Base-by-base conservation (phyloP, 2,797 vertebrate genomes). In the Typhlichthys eigenmanni region DNA sequence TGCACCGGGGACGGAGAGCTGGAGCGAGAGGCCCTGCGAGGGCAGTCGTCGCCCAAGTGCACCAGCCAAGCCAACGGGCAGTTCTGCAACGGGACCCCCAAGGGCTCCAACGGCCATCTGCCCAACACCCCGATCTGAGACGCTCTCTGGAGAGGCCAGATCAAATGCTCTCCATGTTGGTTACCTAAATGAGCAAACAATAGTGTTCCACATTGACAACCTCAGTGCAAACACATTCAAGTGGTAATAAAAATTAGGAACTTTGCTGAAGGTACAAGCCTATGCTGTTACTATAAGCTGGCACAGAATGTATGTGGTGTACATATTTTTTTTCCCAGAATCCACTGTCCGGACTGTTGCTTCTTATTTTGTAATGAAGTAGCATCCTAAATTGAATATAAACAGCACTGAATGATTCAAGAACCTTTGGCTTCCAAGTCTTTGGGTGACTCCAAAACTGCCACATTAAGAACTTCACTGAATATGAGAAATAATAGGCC, bases 51-150 rank as follows among this genome's bases (percentile, higher is more conserved):
- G 0, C 51, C 69, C 55, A 90, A 88, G 58, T 49, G 29, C 17
- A 72, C 62, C 0, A 64, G 71, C 24, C 76, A 85, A 3, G 60
- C 62, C 24, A 74, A 71, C 11, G 80, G 76, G 0, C 45, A 71
- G 1, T 76, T 71, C 2, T 78, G 80, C 66, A 90, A 88, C 0
- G 78, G 84, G 1, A 63, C 76, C 0, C 62, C 81, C 1, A 80
- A 75, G 6, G 79, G 74, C n/a, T 89, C 88, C 1, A 92, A 89
- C 2, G 90, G 90, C 0, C 88, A 91, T 74, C 79, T 93, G 17
- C 90, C 91, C 47, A 93, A 93, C 82, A 91, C 81, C 6, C 91
- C 92, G 2, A 87, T 92, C 68, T 92, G 77, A 90, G 12, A 17
- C 29, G 2, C 49, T 0, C 32, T 10, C 9, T 51, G 16, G 56